A percentile compares a stretch with the other conserved stretches of the same genome.
Conservation (phyloP, 2,888 invertebrate genomes). For the Fragum whitleyi region DNA sequence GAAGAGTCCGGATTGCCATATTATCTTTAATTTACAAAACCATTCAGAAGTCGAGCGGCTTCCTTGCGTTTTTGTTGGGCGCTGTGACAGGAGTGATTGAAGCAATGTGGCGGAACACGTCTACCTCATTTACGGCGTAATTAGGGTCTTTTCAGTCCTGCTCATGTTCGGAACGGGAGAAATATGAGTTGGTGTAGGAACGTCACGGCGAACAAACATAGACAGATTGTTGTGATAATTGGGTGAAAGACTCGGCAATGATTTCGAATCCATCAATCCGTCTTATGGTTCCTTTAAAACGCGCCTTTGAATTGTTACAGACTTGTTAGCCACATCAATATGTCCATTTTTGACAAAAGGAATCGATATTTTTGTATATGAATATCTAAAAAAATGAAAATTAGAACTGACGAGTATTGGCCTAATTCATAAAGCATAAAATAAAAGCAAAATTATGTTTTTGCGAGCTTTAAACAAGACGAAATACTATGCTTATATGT, state of each 20-base stretch:
- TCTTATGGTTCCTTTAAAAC: slow-evolving; percentile 1
- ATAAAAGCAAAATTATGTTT: no score
- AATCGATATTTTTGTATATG: no score
- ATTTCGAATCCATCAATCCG: slow-evolving; percentile 19
- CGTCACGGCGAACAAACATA: slow-evolving; percentile 49
- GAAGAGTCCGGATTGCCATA: slow-evolving; percentile 38
- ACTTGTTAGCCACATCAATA: not conserved
- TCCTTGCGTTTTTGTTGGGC: slow-evolving; percentile 24
- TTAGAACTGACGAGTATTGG: no score
- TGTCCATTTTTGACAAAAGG: no score
- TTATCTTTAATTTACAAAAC: slow-evolving; percentile 54
- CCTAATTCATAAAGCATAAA: no score
- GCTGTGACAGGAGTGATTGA: slow-evolving; percentile 53
- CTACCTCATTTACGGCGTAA: slow-evolving; percentile 51
- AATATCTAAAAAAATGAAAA: no score
- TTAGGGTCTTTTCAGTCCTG: slow-evolving; percentile 48
- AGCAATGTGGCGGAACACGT: slow-evolving; percentile 56
- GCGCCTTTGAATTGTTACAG: not conserved
- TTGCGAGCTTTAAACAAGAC: no score
- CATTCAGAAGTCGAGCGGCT: slow-evolving; percentile 41
- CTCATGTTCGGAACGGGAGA: slow-evolving; percentile 39
- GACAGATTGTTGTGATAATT: slow-evolving; percentile 54
- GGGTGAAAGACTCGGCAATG: slow-evolving; percentile 27
- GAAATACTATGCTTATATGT: no score
- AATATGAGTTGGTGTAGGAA: slow-evolving; percentile 48